A percentile compares a stretch with the other conserved stretches of the same genome.
phyloP scores from a whole-genome alignment of 2,888 invertebrate species.

The Prostheceraeus crozeri region DNA sequence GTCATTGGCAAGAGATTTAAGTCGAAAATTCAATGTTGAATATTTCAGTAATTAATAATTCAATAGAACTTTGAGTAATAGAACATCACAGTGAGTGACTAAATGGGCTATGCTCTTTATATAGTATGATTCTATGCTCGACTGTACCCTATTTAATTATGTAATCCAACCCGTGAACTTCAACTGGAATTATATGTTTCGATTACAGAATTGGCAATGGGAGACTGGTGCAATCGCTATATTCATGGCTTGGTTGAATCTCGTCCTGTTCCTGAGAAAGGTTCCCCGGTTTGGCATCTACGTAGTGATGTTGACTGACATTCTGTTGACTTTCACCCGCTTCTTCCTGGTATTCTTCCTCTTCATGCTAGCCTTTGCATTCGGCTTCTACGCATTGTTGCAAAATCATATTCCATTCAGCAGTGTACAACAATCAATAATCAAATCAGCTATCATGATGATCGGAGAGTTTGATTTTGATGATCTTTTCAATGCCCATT shows the following conservation, averaged over 20 bases:
- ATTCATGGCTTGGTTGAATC: constrained; percentile 58
- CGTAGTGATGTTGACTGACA: constrained; percentile 56
- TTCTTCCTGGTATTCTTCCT: constrained; percentile 55
- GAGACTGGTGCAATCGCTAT: constrained; percentile 58
- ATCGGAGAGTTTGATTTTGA: constrained; percentile 56
- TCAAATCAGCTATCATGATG: constrained; percentile 56
- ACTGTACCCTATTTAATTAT: too few species aligned
- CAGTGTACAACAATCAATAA: constrained; percentile 45
- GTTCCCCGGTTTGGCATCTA: constrained; percentile 55
- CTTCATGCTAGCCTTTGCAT: constrained; percentile 53
- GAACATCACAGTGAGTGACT: too few species aligned
- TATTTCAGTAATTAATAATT: not conserved
- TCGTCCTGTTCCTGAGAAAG: constrained; percentile 55
- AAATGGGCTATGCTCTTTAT: too few species aligned
- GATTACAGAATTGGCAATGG: constrained; percentile 59
- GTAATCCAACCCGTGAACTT: too few species aligned
- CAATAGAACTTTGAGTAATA: constrained; percentile 8
- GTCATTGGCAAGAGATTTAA: too few species aligned
- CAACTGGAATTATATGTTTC: too few species aligned
- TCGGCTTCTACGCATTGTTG: constrained; percentile 51
- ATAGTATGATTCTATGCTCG: too few species aligned
- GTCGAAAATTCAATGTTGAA: too few species aligned
- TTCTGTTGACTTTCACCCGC: constrained; percentile 51
- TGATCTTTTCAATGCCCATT: constrained; percentile 27
- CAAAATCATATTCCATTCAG: constrained; percentile 49